These are phyloP conservation scores for Microtus montanus DNA, from an alignment of 2,113 vertebrate genomes.

Conservation along the genomic window DNA sequence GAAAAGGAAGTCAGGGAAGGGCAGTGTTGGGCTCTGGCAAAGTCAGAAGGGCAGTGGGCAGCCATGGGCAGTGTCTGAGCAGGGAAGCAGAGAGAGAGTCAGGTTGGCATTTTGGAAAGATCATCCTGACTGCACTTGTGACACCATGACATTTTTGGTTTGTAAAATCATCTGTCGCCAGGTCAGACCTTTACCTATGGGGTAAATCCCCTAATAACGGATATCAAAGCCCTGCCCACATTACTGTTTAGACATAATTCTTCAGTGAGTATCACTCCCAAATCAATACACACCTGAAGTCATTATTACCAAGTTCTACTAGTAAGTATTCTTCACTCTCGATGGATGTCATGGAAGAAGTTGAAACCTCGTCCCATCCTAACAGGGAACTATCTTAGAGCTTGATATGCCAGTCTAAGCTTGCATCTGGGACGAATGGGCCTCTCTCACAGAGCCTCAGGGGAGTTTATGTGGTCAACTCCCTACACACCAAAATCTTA, in stretches of 20 bases:
- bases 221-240: no score
- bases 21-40: neutral
- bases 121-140: neutral
- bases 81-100: neutral
- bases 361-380: no score
- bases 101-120: neutral
- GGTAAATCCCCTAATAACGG: neutral
- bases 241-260: neutral
- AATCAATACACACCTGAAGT: neutral
- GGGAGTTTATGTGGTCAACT: neutral
- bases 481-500: no score
- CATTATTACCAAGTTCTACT: no score
- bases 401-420: neutral
- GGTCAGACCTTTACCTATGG: neutral
- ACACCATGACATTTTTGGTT: neutral
- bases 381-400: neutral
- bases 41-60: neutral
- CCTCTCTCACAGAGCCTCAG: no score
- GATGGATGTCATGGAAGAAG: neutral
- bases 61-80: neutral
- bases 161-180: neutral
- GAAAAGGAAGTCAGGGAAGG: neutral
- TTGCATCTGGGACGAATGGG: neutral
- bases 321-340: neutral
- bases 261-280: neutral